Percentiles rank a stretch among this genome's conserved stretches.
Evolutionary conservation across 2,888 invertebrate species (phyloP).

Genomic region (Tenthredo amoena): DNA sequence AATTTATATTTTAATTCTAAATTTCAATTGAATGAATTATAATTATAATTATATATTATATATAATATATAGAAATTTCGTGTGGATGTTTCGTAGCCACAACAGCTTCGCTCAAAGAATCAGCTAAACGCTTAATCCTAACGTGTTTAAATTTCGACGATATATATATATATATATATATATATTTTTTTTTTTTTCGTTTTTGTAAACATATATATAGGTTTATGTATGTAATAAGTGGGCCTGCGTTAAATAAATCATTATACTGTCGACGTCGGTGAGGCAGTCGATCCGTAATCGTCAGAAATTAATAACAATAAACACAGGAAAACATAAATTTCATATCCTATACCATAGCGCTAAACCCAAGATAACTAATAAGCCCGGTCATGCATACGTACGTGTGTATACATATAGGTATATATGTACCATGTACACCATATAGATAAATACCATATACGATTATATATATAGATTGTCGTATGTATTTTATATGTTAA

Average conservation of each 20-base stretch:
- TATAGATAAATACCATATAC: neutral
- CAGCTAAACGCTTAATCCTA: no score
- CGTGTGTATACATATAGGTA: neutral
- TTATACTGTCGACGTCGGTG: conserved; percentile 30
- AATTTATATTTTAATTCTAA: no score
- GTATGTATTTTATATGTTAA: neutral
- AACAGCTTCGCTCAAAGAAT: no score
- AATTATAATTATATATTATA: no score
- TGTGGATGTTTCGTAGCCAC: no score
- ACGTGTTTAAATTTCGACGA: neutral
- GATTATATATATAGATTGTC: neutral
- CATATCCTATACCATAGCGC: conserved; percentile 17
- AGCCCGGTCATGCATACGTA: neutral
- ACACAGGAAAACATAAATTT: conserved; percentile 55
- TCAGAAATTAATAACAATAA: conserved; percentile 50
- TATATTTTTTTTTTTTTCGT: neutral
- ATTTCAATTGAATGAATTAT: no score
- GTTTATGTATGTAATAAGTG: neutral
- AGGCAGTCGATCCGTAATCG: neutral
- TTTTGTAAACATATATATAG: neutral
- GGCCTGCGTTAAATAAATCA: conserved; percentile 23
- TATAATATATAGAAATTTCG: no score
- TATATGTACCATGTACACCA: no score
- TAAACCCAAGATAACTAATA: conserved; percentile 19
- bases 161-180: neutral